phyloP scores from a whole-genome alignment of 2,113 vertebrate species.

The Butastur rufipennis region DNA sequence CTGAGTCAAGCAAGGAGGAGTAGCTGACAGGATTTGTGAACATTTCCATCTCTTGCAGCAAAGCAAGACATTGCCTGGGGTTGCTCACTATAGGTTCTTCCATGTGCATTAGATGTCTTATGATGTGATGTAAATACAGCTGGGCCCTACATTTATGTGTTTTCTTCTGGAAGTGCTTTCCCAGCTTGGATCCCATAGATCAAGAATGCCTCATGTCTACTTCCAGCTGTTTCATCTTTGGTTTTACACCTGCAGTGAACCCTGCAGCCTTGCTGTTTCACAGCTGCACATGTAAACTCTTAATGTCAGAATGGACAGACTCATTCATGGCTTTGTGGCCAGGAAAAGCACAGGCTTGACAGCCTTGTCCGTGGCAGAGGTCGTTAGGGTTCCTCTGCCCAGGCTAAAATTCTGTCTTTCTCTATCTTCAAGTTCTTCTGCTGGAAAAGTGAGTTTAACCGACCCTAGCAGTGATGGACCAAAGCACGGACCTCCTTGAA shows the following conservation, averaged over 20 bases:
- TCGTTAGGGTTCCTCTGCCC: not conserved
- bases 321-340: not conserved
- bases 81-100: not conserved
- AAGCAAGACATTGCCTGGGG: not conserved
- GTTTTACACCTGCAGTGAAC: not conserved
- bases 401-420: not conserved
- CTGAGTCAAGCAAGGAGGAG: not conserved
- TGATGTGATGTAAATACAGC: not conserved
- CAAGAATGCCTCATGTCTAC: too few species aligned
- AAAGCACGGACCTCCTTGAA: not conserved
- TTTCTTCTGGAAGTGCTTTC: not conserved
- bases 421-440: not conserved
- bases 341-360: not conserved
- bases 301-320: not conserved
- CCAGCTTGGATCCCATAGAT: not conserved
- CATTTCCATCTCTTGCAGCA: not conserved
- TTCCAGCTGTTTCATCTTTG: not conserved
- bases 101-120: not conserved
- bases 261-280: not conserved
- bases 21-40: not conserved
- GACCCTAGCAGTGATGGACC: not conserved
- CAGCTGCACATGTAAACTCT: not conserved
- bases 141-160: accelerated
- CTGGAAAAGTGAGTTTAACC: not conserved
- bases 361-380: not conserved